These are phyloP conservation scores for Enteromius radiatus DNA, from an alignment of 2,797 vertebrate species.

Conservation along the genomic window DNA sequence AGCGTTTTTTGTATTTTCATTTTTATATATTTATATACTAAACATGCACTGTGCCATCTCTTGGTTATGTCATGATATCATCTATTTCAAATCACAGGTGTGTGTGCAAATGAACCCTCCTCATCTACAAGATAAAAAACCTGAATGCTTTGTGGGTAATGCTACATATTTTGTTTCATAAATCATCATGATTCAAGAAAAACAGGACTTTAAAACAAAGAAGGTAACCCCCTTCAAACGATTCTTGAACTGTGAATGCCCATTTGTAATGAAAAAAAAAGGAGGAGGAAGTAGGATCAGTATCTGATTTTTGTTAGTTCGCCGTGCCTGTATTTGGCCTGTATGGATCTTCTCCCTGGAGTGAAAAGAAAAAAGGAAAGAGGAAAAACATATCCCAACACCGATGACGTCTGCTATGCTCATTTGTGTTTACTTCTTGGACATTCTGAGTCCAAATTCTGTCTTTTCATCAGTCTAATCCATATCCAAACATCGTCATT, in stretches of 20 bases:
- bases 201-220: slow-evolving; percentile 71
- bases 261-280: slow-evolving; percentile 56
- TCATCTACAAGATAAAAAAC: slow-evolving; percentile 79
- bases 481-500: slow-evolving; percentile 68
- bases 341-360: slow-evolving; percentile 70
- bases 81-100: slow-evolving; percentile 75
- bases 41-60: slow-evolving; percentile 59
- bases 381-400: slow-evolving; percentile 66
- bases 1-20: slow-evolving; percentile 8
- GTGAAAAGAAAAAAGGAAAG: slow-evolving; percentile 62
- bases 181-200: slow-evolving; percentile 77
- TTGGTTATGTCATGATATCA: slow-evolving; percentile 63
- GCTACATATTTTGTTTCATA: slow-evolving; percentile 85
- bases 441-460: slow-evolving; percentile 60
- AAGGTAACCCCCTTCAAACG: slow-evolving; percentile 71
- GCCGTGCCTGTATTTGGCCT: slow-evolving; percentile 69
- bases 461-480: slow-evolving; percentile 61
- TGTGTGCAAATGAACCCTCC: slow-evolving; percentile 82
- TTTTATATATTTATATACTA: slow-evolving; percentile 45
- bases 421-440: slow-evolving; percentile 61
- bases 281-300: slow-evolving; percentile 27
- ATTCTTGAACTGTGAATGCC: slow-evolving; percentile 79
- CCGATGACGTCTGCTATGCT: slow-evolving; percentile 73
- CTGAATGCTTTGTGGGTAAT: slow-evolving; percentile 91
- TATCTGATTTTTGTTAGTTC: slow-evolving; percentile 50